Base-by-base conservation (phyloP, 1,140 invertebrate species). In the Varroa destructor region DNA sequence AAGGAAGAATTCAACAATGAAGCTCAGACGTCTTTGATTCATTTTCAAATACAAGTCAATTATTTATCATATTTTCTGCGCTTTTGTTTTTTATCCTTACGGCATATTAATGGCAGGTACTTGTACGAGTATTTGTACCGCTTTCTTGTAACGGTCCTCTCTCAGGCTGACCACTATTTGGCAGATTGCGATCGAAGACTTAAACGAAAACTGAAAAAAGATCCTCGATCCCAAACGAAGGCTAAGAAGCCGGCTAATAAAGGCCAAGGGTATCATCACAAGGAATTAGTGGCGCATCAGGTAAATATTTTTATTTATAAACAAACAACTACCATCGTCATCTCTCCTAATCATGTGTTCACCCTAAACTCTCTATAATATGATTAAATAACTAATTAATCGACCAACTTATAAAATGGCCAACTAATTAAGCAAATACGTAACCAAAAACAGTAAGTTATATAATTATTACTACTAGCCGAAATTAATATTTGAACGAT, bases 41-140 rank as follows among this genome's bases (percentile, higher is more conserved):
- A 43, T 55, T 25, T 51, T 71, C 6, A 10, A 42, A 72, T 37
- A 36, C 37, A 70, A 14, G 6, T 46, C 6, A 51, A 40, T 0
- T 36, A 71, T 72, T 46, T 10, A 1, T 73, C 12, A 25, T 37
- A n/a, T n/a, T 43, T 12, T 57, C n/a, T 6, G 37, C 54, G 40
- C 12, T 71, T 71, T n/a, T 10, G 55, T 12, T 40, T 74, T 42
- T 4, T 37, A 36, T 2, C 64, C 42, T 51, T 51, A 51, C 72
- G 57, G 10, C 71, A n/a, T 61, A 72, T 57, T 73, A 6, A 74
- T 46, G 51, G 71, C 74, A 88, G 87, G 87, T 97, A 98, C 80
- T 81, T 97, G 42, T 93, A 93, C 80, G 93, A 97, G 81, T 91
- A 94, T 80, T 81, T 97, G 2, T 96, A 92, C 78, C 90, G 89